Evolutionary conservation across 2,113 vertebrate species (phyloP).

Genomic region (Bubo blakistoni): DNA sequence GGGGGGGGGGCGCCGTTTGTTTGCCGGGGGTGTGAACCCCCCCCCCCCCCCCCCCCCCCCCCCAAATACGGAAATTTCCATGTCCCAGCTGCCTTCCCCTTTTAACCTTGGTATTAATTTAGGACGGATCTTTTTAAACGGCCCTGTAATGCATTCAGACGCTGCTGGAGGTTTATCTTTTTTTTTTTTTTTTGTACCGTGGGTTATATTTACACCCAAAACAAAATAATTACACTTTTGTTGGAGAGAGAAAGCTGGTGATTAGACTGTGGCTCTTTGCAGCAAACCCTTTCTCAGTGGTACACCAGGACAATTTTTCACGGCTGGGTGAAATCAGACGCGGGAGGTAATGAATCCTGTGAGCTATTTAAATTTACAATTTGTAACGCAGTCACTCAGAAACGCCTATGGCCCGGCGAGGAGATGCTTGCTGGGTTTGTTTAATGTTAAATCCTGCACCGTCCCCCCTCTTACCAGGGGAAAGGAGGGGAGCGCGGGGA

Average conservation of each 20-base stretch:
- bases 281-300: conserved; percentile 81
- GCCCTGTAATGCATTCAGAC: conserved; percentile 49
- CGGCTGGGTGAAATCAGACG: conserved; percentile 85
- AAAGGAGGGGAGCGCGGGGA: not conserved
- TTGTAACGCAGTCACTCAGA: conserved; percentile 82
- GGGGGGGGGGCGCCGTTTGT: no score
- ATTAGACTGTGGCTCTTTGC: conserved; percentile 78
- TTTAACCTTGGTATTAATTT: conserved; percentile 59
- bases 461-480: conserved; percentile 52
- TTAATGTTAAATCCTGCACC: conserved; percentile 79
- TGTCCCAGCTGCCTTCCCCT: conserved; percentile 25
- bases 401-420: conserved; percentile 76
- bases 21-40: no score
- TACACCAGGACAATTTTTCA: conserved; percentile 85
- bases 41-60: not conserved
- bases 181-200: conserved; percentile 37
- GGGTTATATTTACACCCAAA: conserved; percentile 81
- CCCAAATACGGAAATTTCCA: conserved; percentile 28
- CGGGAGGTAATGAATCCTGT: conserved; percentile 83
- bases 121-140: conserved; percentile 42
- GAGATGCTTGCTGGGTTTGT: conserved; percentile 80
- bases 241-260: conserved; percentile 75
- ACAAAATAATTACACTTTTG: conserved; percentile 84
- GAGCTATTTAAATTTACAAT: conserved; percentile 87
- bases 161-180: conserved; percentile 63